Conservation (phyloP, 2,888 invertebrate species). For the Melipona bicolor region DNA sequence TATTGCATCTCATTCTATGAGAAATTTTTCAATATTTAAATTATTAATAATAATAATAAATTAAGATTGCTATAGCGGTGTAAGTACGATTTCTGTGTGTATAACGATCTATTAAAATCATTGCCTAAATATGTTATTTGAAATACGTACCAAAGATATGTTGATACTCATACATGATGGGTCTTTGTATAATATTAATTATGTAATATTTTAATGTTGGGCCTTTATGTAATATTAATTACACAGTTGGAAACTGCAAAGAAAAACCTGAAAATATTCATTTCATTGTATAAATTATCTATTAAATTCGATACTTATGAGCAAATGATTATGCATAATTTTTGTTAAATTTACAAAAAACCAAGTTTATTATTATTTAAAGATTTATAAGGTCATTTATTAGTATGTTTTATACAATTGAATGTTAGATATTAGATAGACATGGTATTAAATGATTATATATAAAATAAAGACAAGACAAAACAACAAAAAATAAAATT, state of each 20-base stretch:
- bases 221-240: constrained; percentile 56
- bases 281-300: background rate
- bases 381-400: constrained; percentile 1
- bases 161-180: constrained; percentile 31
- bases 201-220: constrained; percentile 40
- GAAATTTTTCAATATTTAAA: background rate
- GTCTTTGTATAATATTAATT: constrained; percentile 55
- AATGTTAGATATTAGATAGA: background rate
- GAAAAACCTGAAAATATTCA: constrained; percentile 3
- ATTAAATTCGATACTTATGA: background rate
- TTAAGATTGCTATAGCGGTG: background rate
- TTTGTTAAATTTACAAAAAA: background rate
- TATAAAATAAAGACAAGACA: constrained; percentile 3
- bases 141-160: constrained; percentile 52
- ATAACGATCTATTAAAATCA: constrained; percentile 11
- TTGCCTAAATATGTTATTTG: constrained; percentile 15
- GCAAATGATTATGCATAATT: background rate
- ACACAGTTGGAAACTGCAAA: background rate
- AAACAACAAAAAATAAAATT: background rate
- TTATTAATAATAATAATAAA: background rate
- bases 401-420: background rate
- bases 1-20: background rate
- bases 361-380: background rate
- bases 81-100: background rate
- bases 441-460: background rate